Conservation (phyloP, 2,113 vertebrate genomes). For the Mola mola region DNA sequence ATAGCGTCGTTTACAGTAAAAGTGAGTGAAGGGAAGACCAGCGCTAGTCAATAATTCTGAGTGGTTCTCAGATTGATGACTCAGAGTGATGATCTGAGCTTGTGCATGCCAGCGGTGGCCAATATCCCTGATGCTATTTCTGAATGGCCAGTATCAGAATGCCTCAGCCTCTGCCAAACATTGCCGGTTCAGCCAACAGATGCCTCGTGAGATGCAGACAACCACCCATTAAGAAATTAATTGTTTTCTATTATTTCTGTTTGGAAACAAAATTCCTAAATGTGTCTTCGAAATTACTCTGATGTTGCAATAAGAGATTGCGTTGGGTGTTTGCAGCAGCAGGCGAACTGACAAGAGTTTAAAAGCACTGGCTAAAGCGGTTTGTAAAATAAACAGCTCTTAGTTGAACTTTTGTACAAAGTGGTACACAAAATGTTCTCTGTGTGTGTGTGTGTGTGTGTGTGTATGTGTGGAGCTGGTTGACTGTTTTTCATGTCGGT, state of each 20-base stretch:
- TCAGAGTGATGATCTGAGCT: slow-evolving; percentile 31
- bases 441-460: too few relatives aligned
- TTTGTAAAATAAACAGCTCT: slow-evolving; percentile 38
- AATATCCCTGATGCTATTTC: slow-evolving; percentile 57
- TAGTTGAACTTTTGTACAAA: too few relatives aligned
- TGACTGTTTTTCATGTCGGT: too few relatives aligned
- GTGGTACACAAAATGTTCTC: too few relatives aligned
- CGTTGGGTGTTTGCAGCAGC: slow-evolving; percentile 24
- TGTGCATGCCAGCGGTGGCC: slow-evolving; percentile 35
- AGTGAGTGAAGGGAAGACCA: slow-evolving; percentile 23
- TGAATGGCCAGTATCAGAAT: slow-evolving; percentile 34
- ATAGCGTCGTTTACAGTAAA: too few relatives aligned
- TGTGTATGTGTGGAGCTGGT: too few relatives aligned
- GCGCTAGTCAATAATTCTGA: slow-evolving; percentile 25
- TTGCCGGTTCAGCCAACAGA: slow-evolving; percentile 7
- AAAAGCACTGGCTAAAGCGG: neutral
- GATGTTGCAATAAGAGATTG: slow-evolving; percentile 1
- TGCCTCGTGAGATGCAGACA: neutral
- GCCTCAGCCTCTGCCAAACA: slow-evolving; percentile 5
- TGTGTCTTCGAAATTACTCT: slow-evolving; percentile 4
- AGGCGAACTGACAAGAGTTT: slow-evolving; percentile 8
- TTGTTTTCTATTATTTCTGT: slow-evolving; percentile 22
- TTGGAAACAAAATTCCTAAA: slow-evolving; percentile 2
- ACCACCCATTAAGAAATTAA: slow-evolving; percentile 35
- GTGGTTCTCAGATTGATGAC: slow-evolving; percentile 40